phyloP scores from a whole-genome alignment of 1,140 invertebrate species.

The Spodoptera frugiperda region DNA sequence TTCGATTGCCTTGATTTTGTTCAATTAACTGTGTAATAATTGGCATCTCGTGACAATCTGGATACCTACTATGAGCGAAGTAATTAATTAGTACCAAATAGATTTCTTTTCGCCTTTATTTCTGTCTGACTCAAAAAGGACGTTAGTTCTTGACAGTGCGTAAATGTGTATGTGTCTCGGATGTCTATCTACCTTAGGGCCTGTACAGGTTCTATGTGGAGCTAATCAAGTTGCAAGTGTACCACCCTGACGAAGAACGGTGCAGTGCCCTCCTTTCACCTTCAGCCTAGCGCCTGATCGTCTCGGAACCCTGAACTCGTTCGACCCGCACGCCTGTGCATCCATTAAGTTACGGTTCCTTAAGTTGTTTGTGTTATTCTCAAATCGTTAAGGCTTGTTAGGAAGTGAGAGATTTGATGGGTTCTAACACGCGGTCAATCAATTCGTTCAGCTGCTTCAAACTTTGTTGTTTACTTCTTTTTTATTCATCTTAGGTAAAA shows the following conservation, averaged over 20 bases:
- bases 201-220: constrained; percentile 37
- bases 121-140: neutral
- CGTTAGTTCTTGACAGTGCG: neutral
- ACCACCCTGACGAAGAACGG: constrained; percentile 47
- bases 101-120: neutral
- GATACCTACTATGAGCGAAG: neutral
- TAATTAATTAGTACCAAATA: constrained; percentile 1
- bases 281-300: constrained; percentile 46
- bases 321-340: constrained; percentile 48
- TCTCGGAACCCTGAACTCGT: constrained; percentile 58
- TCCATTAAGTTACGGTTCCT: constrained; percentile 21
- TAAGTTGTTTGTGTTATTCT: constrained; percentile 38
- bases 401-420: constrained; percentile 12
- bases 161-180: constrained; percentile 36
- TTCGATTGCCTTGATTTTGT: constrained; percentile 24
- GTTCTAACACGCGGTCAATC: constrained; percentile 3
- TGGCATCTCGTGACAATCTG: constrained; percentile 5
- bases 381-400: constrained; percentile 1
- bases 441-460: neutral
- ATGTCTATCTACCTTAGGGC: constrained; percentile 31
- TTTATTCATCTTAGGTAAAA: neutral
- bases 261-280: constrained; percentile 67
- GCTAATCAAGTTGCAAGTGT: constrained; percentile 46
- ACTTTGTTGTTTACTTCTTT: neutral
- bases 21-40: constrained; percentile 11